Percentiles rank a stretch among this genome's conserved stretches.
Conservation (phyloP, 2,113 vertebrate species). For the Hoplias malabaricus region DNA sequence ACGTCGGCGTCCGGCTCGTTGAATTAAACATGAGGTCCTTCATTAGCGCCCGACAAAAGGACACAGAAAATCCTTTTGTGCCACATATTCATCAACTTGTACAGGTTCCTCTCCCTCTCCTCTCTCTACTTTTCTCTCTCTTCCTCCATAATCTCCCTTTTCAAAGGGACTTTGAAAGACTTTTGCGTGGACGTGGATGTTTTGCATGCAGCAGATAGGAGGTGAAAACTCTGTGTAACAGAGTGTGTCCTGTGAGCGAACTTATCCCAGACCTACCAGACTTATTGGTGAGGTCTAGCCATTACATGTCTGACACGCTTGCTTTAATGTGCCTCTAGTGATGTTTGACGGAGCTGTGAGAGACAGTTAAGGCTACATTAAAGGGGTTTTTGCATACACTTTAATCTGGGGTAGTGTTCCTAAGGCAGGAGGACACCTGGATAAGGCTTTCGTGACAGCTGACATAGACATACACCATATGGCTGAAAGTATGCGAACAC, state of each 20-base stretch:
- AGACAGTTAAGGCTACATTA: too few relatives aligned
- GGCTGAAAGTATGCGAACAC: too few relatives aligned
- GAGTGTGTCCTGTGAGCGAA: conserved; percentile 24
- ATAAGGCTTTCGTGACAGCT: too few relatives aligned
- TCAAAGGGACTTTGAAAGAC: conserved; percentile 65
- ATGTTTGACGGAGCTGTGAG: conserved; percentile 51
- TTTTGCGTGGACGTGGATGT: conserved; percentile 28
- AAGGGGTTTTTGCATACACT: too few relatives aligned
- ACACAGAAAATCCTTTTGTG: conserved; percentile 58
- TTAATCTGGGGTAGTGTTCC: too few relatives aligned
- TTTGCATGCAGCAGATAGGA: conserved; percentile 5
- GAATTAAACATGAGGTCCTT: conserved; percentile 83
- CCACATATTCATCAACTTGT: conserved; percentile 48
- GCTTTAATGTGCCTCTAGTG: conserved; percentile 25
- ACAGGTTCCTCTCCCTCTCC: conserved; percentile 38
- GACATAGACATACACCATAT: too few relatives aligned
- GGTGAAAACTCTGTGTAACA: not conserved
- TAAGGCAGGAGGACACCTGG: too few relatives aligned
- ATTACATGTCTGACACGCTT: not conserved
- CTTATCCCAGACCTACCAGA: not conserved
- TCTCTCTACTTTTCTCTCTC: conserved; percentile 31
- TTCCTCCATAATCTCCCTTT: conserved; percentile 52
- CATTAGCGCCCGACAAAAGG: conserved; percentile 74
- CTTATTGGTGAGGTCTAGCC: not conserved
- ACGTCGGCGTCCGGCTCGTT: conserved; percentile 67